Evolutionary conservation across 2,888 invertebrate genomes (phyloP), one percentile per base, ranked within the genome.

Genomic region (Perdita meconis): DNA sequence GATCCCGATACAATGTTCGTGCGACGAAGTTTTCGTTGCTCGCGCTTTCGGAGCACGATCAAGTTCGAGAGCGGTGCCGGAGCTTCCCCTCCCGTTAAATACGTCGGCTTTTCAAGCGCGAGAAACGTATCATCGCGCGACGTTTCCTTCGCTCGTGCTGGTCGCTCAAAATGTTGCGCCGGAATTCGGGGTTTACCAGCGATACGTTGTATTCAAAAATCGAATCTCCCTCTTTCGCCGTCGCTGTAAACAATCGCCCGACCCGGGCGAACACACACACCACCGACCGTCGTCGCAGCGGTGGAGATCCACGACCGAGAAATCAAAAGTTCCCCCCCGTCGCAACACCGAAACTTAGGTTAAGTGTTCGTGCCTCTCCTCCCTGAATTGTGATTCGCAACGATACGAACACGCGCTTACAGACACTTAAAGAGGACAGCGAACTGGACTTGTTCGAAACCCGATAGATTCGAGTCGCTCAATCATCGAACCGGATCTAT

Each of bases 151-250:
- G 42, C 50, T 63, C 63, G 51, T 67, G 51, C 68, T 67, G 71
- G 64, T 75, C 70, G 71, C 59, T 19, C 60, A 13, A 78, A 74
- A 74, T 67, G 70, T 66, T 65, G 73, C 73, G 73, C 24, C 44
- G 24, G 75, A 65, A 75, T 75, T 69, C 75, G 38, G 30, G 24
- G 70, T 63, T 76, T 59, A 69, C 55, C 47, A 30, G 40, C 60
- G 53, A 13, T 65, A 38, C 10, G 42, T 56, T 51, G 13, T 55
- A 34, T 13, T 57, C 10, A 67, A 66, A 76, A 78, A 66, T 66
- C 76, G 70, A 70, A 70, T 78, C 70, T 76, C 40, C 63, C 66
- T 70, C 61, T 47, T 76, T 53, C 34, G 3, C 12, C 36, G 44
- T 56, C 34, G 8, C 26, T 44, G 69, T 78, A 78, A 78, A 76